These are phyloP conservation scores for Torymus auratus DNA, from an alignment of 2,888 invertebrate species.

Conservation along the genomic window DNA sequence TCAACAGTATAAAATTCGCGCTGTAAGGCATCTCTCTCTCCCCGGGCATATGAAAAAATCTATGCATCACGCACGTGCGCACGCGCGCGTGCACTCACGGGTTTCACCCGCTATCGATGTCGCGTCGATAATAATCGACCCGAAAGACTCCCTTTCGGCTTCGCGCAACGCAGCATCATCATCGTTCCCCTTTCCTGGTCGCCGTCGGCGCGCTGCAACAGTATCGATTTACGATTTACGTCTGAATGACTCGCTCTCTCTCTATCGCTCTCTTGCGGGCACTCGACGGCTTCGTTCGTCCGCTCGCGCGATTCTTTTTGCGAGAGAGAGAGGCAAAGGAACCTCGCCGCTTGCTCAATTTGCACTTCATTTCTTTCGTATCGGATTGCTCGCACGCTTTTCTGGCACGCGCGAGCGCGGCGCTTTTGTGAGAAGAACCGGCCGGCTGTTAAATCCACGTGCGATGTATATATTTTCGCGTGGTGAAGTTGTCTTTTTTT, in stretches of 20 bases:
- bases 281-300: conserved; percentile 40
- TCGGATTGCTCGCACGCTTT: conserved; percentile 69
- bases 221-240: conserved; percentile 74
- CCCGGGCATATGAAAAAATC: conserved; percentile 6
- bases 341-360: conserved; percentile 66
- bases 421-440: conserved; percentile 25
- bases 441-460: too few species aligned
- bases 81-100: conserved; percentile 32
- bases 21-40: conserved; percentile 22
- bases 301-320: conserved; percentile 26
- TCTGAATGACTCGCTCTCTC: conserved; percentile 65
- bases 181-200: too few species aligned
- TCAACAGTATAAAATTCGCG: conserved; percentile 21
- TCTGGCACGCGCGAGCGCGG: conserved; percentile 67
- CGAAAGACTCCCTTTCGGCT: conserved; percentile 10
- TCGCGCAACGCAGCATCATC: neutral
- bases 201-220: conserved; percentile 63
- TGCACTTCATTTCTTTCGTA: conserved; percentile 75
- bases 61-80: neutral
- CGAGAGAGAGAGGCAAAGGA: conserved; percentile 48
- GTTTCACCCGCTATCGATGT: conserved; percentile 57
- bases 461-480: too few species aligned
- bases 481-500: too few species aligned
- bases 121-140: conserved; percentile 55
- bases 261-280: conserved; percentile 49